Percentiles rank a stretch among this genome's conserved stretches.
Evolutionary conservation across 2,797 vertebrate species (phyloP).

Genomic region (Nannoperca obscura): DNA sequence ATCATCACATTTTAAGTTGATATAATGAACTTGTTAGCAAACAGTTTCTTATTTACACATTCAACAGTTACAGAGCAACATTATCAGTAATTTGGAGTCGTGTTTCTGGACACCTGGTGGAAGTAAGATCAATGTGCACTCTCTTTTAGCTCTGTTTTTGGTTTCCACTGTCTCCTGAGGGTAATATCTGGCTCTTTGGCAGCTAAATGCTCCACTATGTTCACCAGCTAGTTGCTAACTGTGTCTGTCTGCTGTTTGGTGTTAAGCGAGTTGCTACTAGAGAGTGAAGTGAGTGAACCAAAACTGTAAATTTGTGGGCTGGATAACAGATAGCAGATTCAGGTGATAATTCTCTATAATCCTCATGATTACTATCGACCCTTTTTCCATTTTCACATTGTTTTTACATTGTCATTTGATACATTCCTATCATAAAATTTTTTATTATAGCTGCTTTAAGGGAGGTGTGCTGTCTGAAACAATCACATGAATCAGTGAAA

Average conservation of each 20-base stretch:
- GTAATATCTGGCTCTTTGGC: not conserved
- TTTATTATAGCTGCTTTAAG: not conserved
- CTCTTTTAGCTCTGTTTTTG: not conserved
- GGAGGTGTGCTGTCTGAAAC: constrained; percentile 5
- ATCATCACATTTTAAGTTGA: not conserved
- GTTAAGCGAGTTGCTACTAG: not conserved
- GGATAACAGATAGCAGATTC: not conserved
- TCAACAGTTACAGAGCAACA: not conserved
- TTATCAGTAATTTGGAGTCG: not conserved
- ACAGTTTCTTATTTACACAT: constrained; percentile 6
- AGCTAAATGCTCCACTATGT: not conserved
- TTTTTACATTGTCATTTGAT: not conserved
- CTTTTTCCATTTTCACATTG: not conserved
- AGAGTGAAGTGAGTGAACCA: not conserved
- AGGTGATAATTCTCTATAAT: not conserved
- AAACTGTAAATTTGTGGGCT: not conserved
- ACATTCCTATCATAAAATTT: not conserved
- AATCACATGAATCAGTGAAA: constrained; percentile 29
- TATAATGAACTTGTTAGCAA: not conserved
- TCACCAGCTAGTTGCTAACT: not conserved
- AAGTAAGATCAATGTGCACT: not conserved
- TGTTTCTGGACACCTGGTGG: not conserved
- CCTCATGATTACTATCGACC: not conserved
- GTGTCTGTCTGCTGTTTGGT: not conserved
- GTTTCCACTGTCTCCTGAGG: not conserved